Conservation (phyloP, 2,888 invertebrate genomes). For the Callinectes sapidus region DNA sequence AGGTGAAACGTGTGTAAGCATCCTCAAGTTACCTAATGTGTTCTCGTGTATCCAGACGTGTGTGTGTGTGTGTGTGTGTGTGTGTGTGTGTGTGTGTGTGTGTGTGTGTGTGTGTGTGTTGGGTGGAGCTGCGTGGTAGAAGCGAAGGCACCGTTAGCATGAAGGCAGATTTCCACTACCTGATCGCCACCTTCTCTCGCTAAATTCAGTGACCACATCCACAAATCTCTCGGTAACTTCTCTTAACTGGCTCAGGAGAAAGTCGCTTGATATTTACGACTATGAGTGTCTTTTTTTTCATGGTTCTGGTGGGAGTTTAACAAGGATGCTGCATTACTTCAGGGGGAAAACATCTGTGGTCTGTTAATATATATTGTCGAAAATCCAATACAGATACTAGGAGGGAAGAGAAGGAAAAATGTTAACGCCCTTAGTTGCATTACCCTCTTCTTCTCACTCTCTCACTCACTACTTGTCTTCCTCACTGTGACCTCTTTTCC, state of each 20-base stretch:
- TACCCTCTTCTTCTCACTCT: not conserved
- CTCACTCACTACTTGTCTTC: not conserved
- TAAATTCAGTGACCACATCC: not conserved
- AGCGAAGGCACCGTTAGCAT: not conserved
- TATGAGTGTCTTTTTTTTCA: too few relatives aligned
- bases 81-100: constrained; percentile 45
- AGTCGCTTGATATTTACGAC: too few relatives aligned
- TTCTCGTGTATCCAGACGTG: not conserved
- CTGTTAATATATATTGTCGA: too few relatives aligned
- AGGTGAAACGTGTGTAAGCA: not conserved
- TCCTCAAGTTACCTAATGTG: not conserved
- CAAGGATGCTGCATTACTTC: too few relatives aligned
- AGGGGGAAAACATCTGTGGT: too few relatives aligned
- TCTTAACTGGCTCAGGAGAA: too few relatives aligned
- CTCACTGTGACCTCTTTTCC: not conserved
- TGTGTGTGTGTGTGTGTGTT: constrained; percentile 12
- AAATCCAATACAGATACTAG: not conserved
- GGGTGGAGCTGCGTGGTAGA: not conserved
- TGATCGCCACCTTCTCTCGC: not conserved
- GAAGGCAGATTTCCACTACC: not conserved
- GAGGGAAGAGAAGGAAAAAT: not conserved
- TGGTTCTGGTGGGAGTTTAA: too few relatives aligned
- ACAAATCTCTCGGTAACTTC: too few relatives aligned
- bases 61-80: constrained; percentile 38
- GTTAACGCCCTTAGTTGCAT: not conserved